Evolutionary conservation across 1,140 invertebrate species (phyloP).

Genomic region (Danaus melanippus): DNA sequence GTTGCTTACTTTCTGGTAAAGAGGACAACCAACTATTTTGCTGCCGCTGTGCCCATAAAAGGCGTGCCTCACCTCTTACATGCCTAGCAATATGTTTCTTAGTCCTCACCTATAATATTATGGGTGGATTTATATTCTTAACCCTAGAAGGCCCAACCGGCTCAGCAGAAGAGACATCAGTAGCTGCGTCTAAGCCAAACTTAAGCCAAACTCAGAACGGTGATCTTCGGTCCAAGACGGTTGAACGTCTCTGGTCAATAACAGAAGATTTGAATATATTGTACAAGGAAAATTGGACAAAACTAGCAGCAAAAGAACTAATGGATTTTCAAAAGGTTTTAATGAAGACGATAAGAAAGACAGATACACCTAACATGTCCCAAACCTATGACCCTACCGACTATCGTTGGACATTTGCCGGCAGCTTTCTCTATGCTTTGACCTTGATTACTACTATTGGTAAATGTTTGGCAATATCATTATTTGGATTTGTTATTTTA

Average conservation of each 20-base stretch:
- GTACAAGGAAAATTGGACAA: slow-evolving; percentile 96
- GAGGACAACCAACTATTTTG: slow-evolving; percentile 39
- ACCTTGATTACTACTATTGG: slow-evolving; percentile 97
- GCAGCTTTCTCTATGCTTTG: slow-evolving; percentile 93
- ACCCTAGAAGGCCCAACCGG: slow-evolving; percentile 81
- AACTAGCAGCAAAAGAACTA: slow-evolving; percentile 85
- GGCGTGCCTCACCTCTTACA: slow-evolving; percentile 56
- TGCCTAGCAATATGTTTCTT: slow-evolving; percentile 84
- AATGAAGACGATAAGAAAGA: slow-evolving; percentile 53
- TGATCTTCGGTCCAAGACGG: slow-evolving; percentile 75
- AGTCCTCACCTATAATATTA: slow-evolving; percentile 90
- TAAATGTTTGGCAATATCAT: slow-evolving; percentile 60
- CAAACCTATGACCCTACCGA: slow-evolving; percentile 53
- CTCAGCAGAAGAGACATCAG: slow-evolving; percentile 71
- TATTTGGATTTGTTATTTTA: too few relatives aligned
- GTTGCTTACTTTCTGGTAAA: slow-evolving; percentile 27
- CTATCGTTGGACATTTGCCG: slow-evolving; percentile 91
- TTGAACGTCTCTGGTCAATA: slow-evolving; percentile 91
- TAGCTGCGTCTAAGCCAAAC: slow-evolving; percentile 75
- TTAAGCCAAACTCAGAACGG: slow-evolving; percentile 67
- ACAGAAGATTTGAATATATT: slow-evolving; percentile 94
- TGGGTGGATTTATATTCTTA: slow-evolving; percentile 94
- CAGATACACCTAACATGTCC: slow-evolving; percentile 21
- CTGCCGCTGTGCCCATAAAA: slow-evolving; percentile 48
- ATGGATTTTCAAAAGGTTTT: slow-evolving; percentile 84